Evolutionary conservation across 2,888 invertebrate genomes (phyloP), one percentile per base, ranked within the genome.

Genomic region (Oxytorus armatus): DNA sequence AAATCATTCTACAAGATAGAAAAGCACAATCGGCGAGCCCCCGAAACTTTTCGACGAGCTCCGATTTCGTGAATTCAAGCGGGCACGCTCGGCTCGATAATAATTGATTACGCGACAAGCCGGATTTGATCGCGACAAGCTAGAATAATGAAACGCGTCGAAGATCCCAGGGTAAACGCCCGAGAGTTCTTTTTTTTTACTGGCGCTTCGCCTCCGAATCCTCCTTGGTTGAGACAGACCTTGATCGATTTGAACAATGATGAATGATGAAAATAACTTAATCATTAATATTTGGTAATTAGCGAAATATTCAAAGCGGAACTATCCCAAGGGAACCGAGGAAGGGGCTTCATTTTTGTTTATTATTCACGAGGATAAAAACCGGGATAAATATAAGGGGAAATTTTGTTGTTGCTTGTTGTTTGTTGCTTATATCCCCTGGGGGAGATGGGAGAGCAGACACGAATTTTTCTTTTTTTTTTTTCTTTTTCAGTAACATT

Each of bases 151-250:
- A n/a, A n/a, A n/a, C n/a, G n/a, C n/a, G n/a, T n/a, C n/a, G n/a
- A n/a, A n/a, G n/a, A n/a, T n/a, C n/a, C n/a, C n/a, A n/a, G n/a
- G n/a, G n/a, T n/a, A n/a, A n/a, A n/a, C n/a, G n/a, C n/a, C n/a
- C n/a, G 53, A 25, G 25, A 25, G 18, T 18, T 11, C 11, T n/a
- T n/a, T n/a, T n/a, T n/a, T n/a, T 81, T 59, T 88, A 89, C 82
- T 88, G 84, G 82, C 84, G 84, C 78, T 79, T 82, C 63, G 83
- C 77, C 77, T 85, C 84, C 85, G 82, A 83, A 84, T 86, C 88
- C 86, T 89, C 85, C 88, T 88, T 86, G 79, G 85, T 83, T 83
- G 86, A 88, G 79, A 86, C 86, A 89, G 86, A 88, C 87, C 87
- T 89, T 89, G 82, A 86, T 85, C 85, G 85, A 88, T 86, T 85